phyloP scores from a whole-genome alignment of 2,797 vertebrate genomes.

The Tadarida brasiliensis region DNA sequence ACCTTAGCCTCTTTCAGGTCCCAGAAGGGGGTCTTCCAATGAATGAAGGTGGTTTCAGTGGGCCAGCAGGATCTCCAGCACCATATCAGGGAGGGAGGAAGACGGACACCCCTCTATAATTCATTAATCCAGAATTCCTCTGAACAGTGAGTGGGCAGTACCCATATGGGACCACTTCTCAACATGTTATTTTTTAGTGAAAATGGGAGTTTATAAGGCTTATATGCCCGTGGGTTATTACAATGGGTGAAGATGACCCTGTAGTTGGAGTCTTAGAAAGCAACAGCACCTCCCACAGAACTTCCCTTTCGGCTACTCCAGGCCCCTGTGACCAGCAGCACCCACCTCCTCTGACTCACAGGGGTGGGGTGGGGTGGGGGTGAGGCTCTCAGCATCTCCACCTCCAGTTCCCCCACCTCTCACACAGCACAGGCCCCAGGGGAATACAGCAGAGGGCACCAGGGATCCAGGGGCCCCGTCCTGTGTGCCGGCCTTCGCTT shows the following conservation, averaged over 20 bases:
- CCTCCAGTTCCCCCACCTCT: neutral
- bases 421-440: fast-evolving
- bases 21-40: neutral
- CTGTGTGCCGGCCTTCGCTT: neutral
- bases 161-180: neutral
- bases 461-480: neutral
- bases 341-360: neutral
- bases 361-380: too few relatives aligned
- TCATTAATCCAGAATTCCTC: neutral
- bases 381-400: neutral
- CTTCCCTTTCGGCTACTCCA: too few relatives aligned
- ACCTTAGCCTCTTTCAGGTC: neutral
- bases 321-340: too few relatives aligned
- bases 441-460: neutral
- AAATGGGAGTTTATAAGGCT: neutral
- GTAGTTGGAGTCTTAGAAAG: neutral
- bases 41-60: neutral
- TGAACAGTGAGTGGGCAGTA: too few relatives aligned
- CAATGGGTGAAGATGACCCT: neutral
- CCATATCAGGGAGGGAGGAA: too few relatives aligned
- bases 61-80: too few relatives aligned
- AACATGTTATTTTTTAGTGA: neutral
- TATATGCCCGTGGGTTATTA: neutral
- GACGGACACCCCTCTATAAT: too few relatives aligned
- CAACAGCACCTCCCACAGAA: neutral